Evolutionary conservation across 2,113 vertebrate species (phyloP).

Genomic region (Dromiciops gliroides): DNA sequence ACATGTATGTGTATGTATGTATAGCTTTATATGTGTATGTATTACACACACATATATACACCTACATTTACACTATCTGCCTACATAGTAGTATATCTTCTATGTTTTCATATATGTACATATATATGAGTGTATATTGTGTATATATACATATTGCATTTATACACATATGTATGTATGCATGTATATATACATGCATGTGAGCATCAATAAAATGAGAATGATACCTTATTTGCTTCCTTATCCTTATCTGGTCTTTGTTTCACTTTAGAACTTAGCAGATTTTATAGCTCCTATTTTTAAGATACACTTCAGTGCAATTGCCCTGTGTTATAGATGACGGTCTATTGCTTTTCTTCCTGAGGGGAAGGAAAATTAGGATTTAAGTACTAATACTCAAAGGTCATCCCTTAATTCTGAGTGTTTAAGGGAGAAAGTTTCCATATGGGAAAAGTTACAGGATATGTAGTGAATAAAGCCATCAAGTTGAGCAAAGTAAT

Average conservation of each 20-base stretch:
- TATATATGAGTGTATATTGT: neutral
- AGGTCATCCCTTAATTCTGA: slow-evolving; percentile 35
- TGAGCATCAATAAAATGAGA: neutral
- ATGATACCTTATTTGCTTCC: neutral
- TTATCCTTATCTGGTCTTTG: neutral
- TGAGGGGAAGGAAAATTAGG: slow-evolving; percentile 34
- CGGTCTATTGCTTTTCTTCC: neutral
- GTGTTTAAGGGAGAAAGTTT: neutral
- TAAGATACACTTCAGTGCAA: neutral
- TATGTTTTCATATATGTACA: neutral
- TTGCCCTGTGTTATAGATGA: neutral
- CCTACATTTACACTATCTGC: too few relatives aligned
- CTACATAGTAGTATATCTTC: neutral
- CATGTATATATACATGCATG: neutral
- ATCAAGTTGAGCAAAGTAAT: neutral
- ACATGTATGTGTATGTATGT: too few relatives aligned
- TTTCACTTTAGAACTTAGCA: neutral
- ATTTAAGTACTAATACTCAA: slow-evolving; percentile 45
- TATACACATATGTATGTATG: neutral
- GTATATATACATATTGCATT: neutral
- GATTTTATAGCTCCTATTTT: neutral
- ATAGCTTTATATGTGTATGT: too few relatives aligned
- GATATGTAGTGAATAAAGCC: neutral
- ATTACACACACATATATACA: too few relatives aligned
- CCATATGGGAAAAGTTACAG: neutral